Conservation (phyloP, 1,140 invertebrate species). For the Pseudomyrmex flavicornis region DNA sequence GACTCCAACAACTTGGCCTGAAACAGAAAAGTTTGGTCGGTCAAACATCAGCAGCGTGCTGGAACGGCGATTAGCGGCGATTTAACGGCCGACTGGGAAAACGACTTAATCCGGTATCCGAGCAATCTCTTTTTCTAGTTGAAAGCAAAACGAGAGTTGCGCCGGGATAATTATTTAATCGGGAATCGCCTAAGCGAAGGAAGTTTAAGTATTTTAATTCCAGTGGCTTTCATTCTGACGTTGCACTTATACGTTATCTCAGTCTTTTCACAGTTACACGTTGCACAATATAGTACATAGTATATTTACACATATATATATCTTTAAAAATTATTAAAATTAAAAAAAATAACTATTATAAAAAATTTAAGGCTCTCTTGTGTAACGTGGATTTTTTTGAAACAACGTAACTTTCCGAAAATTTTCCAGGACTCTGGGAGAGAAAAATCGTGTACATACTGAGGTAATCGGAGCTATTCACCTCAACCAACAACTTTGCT, state of each 20-base stretch:
- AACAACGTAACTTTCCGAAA: not conserved
- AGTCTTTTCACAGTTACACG: not conserved
- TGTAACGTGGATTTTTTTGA: not conserved
- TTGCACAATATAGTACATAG: not conserved
- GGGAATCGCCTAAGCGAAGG: not conserved
- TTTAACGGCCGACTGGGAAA: conserved; percentile 43
- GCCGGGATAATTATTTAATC: conserved; percentile 38
- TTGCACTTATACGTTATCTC: not conserved
- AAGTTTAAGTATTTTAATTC: conserved; percentile 11
- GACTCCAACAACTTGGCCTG: conserved; percentile 96
- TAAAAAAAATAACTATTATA: not conserved
- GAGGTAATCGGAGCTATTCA: conserved; percentile 59
- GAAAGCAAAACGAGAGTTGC: conserved; percentile 31
- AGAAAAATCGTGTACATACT: conserved; percentile 8
- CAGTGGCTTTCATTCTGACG: not conserved
- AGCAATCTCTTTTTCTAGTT: conserved; percentile 35
- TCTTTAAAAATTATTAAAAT: not conserved
- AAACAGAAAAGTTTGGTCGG: conserved; percentile 82
- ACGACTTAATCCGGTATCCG: conserved; percentile 55
- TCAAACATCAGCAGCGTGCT: conserved; percentile 51
- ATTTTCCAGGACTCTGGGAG: not conserved
- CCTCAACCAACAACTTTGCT: conserved; percentile 78
- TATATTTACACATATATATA: not conserved
- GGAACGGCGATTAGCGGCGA: conserved; percentile 45
- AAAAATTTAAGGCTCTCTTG: not conserved